These are phyloP conservation scores for Hirtodrosophila histrioides DNA, from an alignment of 2,888 invertebrate species.

Conservation along the genomic window DNA sequence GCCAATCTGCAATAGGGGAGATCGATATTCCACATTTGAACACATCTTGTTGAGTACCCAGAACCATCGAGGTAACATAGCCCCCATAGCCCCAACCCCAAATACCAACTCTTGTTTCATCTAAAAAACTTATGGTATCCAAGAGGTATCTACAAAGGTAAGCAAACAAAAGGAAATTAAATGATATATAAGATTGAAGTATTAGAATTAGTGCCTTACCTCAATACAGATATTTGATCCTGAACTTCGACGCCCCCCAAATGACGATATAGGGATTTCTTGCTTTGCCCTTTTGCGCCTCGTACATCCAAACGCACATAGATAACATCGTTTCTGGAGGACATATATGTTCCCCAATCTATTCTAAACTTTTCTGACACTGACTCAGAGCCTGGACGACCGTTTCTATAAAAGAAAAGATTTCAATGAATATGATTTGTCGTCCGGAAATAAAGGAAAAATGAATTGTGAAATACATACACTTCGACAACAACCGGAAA, in stretches of 20 bases:
- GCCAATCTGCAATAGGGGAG: constrained; percentile 97
- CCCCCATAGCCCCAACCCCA: constrained; percentile 99
- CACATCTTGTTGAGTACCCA: constrained; percentile 93
- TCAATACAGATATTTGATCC: constrained; percentile 94
- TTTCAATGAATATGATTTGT: background rate
- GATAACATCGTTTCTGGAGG: constrained; percentile 94
- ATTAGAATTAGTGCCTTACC: constrained; percentile 82
- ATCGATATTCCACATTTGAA: constrained; percentile 97
- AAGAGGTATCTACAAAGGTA: constrained; percentile 88
- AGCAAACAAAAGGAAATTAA: background rate
- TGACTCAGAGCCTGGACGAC: constrained; percentile 95
- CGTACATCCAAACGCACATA: constrained; percentile 96
- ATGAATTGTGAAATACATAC: constrained; percentile 85
- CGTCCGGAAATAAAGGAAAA: background rate
- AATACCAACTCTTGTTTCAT: constrained; percentile 94
- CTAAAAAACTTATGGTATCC: constrained; percentile 92
- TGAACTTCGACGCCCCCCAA: constrained; percentile 96
- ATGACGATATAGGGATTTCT: constrained; percentile 91
- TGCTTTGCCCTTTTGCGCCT: constrained; percentile 92
- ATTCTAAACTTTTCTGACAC: constrained; percentile 94
- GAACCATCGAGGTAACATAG: constrained; percentile 95
- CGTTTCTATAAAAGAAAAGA: constrained; percentile 87
- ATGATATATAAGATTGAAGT: background rate
- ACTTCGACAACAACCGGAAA: constrained; percentile 95
- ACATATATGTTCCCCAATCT: constrained; percentile 97